These are phyloP conservation scores for Rhegmatorhina hoffmannsi DNA, from an alignment of 2,113 vertebrate genomes.

Conservation along the genomic window DNA sequence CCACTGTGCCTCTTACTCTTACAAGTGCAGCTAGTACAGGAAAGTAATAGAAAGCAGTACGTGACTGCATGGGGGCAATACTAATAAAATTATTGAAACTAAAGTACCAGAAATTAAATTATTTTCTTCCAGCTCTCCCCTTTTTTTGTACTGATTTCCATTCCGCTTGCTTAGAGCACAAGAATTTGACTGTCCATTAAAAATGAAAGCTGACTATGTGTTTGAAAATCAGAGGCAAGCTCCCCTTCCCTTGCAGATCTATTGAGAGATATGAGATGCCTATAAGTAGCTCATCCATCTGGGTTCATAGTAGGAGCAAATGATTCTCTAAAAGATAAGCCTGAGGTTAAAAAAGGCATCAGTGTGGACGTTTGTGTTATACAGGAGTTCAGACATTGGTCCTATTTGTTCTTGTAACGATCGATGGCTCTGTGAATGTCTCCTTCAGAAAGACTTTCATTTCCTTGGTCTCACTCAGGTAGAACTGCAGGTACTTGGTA, in stretches of 20 bases:
- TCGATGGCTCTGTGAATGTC: neutral
- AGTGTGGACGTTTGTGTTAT: neutral
- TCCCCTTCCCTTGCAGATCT: neutral
- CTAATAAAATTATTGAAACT: slow-evolving; percentile 51
- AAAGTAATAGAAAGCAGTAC: slow-evolving; percentile 39
- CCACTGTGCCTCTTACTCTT: slow-evolving; percentile 69
- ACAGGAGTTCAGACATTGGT: neutral
- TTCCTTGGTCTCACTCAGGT: neutral
- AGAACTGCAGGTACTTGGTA: neutral
- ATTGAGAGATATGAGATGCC: neutral
- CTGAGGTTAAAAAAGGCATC: slow-evolving; percentile 37
- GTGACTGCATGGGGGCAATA: slow-evolving; percentile 8
- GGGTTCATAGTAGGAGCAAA: neutral
- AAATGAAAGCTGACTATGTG: neutral
- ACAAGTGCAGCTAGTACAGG: slow-evolving; percentile 27
- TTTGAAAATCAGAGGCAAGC: neutral
- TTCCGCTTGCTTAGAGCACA: neutral
- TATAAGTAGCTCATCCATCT: neutral
- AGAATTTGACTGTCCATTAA: neutral
- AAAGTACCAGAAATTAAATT: slow-evolving; percentile 21
- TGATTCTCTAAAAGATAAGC: slow-evolving; percentile 2
- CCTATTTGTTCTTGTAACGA: neutral
- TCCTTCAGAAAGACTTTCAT: neutral
- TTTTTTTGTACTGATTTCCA: neutral
- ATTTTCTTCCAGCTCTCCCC: neutral